A percentile compares a stretch with the other conserved stretches of the same genome.
Conservation (phyloP, 35 echinoderm and acorn worm species). For the Lytechinus variegatus region DNA sequence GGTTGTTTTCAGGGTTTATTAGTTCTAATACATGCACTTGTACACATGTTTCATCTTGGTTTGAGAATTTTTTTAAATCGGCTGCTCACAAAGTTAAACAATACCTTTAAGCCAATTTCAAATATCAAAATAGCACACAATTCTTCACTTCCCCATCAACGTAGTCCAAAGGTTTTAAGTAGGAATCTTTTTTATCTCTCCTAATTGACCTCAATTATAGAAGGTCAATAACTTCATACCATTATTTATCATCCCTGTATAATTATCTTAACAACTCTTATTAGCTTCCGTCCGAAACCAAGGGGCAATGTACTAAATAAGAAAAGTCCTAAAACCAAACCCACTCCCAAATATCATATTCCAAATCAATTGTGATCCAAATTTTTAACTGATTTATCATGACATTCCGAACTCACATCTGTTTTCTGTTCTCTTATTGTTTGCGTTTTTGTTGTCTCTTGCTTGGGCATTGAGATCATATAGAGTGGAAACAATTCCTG, state of each 20-base stretch:
- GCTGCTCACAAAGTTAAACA: too few species aligned
- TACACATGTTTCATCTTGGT: too few species aligned
- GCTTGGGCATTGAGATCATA: not conserved
- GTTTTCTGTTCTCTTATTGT: not conserved
- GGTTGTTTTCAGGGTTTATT: too few species aligned
- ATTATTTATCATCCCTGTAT: not conserved
- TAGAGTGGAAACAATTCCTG: not conserved
- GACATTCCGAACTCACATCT: not conserved
- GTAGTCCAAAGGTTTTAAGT: too few species aligned
- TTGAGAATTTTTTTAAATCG: too few species aligned
- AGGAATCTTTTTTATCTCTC: not conserved
- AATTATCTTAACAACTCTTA: not conserved
- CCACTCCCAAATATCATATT: not conserved
- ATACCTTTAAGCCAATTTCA: not conserved
- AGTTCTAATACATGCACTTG: too few species aligned
- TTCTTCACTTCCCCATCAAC: not conserved
- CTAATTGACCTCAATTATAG: not conserved
- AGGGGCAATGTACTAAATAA: not conserved
- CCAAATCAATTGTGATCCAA: not conserved
- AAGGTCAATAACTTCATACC: not conserved
- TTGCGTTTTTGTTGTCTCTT: not conserved
- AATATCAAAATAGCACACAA: not conserved
- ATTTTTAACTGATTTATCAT: not conserved
- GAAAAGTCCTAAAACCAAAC: not conserved
- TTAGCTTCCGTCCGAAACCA: not conserved